Conservation (phyloP, 2,113 vertebrate species). For the Gambusia affinis region DNA sequence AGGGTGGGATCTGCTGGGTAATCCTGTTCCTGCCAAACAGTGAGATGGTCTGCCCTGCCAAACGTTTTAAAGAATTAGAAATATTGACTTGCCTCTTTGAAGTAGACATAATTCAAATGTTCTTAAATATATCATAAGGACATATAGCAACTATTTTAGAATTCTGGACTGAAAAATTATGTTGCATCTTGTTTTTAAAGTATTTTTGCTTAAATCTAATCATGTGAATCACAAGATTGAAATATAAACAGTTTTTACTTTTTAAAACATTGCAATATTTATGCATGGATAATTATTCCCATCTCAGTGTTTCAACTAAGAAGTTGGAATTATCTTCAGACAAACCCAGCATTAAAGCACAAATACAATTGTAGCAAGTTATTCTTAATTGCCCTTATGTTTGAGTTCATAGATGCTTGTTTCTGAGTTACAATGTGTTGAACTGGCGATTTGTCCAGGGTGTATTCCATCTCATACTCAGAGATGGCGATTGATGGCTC, state of each 20-base stretch:
- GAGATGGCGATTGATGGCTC: neutral
- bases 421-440: neutral
- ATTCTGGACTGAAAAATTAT: neutral
- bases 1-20: constrained; percentile 28
- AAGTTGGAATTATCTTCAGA: too few relatives aligned
- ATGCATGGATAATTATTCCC: too few relatives aligned
- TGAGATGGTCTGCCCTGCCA: constrained; percentile 9
- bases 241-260: too few relatives aligned
- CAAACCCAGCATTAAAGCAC: too few relatives aligned
- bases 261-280: too few relatives aligned
- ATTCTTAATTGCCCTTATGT: too few relatives aligned
- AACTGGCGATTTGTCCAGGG: neutral
- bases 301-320: too few relatives aligned
- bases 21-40: constrained; percentile 50
- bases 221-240: neutral
- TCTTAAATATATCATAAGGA: neutral
- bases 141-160: neutral
- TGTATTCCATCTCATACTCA: neutral
- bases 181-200: neutral
- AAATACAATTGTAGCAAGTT: too few relatives aligned
- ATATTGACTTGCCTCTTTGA: constrained; percentile 12
- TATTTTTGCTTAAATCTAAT: neutral
- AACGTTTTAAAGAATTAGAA: constrained; percentile 8
- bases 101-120: neutral
- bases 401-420: neutral